Evolutionary conservation across 2,113 vertebrate genomes (phyloP), one percentile per base, ranked within the genome.

Genomic region (Rhombomys opimus): DNA sequence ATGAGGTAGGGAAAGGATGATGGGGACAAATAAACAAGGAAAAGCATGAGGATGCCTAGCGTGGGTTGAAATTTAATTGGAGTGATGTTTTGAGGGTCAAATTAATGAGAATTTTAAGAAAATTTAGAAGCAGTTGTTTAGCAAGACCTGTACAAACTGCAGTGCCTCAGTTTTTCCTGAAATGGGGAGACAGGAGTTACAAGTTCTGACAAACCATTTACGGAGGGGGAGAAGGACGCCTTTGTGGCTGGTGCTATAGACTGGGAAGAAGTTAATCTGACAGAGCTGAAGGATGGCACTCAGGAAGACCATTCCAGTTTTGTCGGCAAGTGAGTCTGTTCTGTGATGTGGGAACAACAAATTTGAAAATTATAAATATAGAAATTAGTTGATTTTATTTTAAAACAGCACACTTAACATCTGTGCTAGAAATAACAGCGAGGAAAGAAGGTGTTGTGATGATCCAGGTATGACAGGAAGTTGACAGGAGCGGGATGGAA

Each of bases 181-280:
- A n/a, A 46, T 54, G 25, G 38, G 22, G 18, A 63, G 20, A 3
- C 11, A 2, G 20, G 20, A 63, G 10, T 11, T 14, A 70, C 41
- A 38, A 12, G 25, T 63, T 22, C 38, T 30, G 8, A 7, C 4
- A 18, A 15, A 32, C 1, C n/a, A 0, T 35, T 15, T 46, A 12
- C 46, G 54, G 4, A 23, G 8, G 7, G 8, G 7, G 14, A 5
- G 0, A 0, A 35, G 18, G 23, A 75, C 30, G 18, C 38, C 35
- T 32, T 3, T 13, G 0, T 2, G 13, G 0, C 5, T 41, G n/a
- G 17, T 1, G 2, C n/a, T 20, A 17, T 15, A 65, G 63, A 5
- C 46, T 2, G 57, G 25, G 46, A 1, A 63, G 32, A 15, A 22
- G 4, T 57, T 7, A 11, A 23, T 2, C 15, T 50, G 14, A 88